Conservation (phyloP, 2,797 vertebrate species). For the Hapalemur alaotrensis region DNA sequence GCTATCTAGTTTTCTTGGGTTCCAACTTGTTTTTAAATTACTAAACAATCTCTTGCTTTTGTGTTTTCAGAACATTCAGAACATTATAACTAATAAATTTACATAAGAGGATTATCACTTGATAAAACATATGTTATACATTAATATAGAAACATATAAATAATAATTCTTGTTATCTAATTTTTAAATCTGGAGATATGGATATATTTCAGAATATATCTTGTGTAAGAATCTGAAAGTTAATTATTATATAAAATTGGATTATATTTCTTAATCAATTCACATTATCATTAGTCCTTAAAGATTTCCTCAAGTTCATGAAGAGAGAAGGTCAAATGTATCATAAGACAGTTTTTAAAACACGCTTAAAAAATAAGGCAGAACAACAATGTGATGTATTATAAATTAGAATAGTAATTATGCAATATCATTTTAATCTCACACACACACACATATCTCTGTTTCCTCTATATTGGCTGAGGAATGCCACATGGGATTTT, state of each 20-base stretch:
- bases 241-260: slow-evolving; percentile 27
- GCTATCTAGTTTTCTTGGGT: not conserved
- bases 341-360: not conserved
- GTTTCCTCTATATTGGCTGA: not conserved
- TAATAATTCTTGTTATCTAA: not conserved
- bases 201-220: not conserved
- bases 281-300: not conserved
- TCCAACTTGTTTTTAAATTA: not conserved
- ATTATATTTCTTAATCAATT: not conserved
- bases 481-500: not conserved
- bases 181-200: not conserved
- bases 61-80: not conserved
- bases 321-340: not conserved
- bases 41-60: not conserved
- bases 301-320: slow-evolving; percentile 24
- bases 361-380: not conserved
- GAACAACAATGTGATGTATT: not conserved
- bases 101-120: not conserved
- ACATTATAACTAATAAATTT: not conserved
- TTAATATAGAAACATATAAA: not conserved
- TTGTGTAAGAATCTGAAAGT: not conserved
- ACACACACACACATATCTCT: not conserved
- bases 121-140: not conserved
- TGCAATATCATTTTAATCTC: not conserved
- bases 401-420: not conserved